A percentile compares a stretch with the other conserved stretches of the same genome.
phyloP scores from a whole-genome alignment of 1,140 invertebrate species.

The Sinonovacula constricta region DNA sequence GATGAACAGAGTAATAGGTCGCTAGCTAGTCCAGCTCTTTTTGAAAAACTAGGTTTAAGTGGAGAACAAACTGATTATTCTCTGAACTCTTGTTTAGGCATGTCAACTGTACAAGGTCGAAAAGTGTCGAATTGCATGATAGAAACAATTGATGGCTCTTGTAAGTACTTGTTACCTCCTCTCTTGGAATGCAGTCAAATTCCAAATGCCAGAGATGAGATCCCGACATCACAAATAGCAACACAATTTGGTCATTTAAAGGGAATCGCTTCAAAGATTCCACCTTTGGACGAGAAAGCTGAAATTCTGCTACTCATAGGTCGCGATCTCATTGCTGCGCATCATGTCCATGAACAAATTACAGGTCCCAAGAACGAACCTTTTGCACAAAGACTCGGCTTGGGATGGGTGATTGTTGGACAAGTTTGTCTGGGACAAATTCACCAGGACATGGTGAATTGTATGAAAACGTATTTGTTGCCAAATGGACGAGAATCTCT shows the following conservation, averaged over 20 bases:
- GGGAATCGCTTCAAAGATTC: neutral
- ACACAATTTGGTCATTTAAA: constrained; percentile 13
- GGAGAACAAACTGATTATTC: constrained; percentile 6
- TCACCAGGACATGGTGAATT: neutral
- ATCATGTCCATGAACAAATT: constrained; percentile 31
- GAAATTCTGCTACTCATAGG: constrained; percentile 29
- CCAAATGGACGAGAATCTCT: constrained; percentile 18
- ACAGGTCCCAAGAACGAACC: constrained; percentile 4
- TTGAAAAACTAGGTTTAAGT: neutral
- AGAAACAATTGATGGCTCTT: constrained; percentile 22
- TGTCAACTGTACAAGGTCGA: neutral
- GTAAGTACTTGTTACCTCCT: neutral
- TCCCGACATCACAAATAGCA: constrained; percentile 21
- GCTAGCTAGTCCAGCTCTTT: constrained; percentile 11
- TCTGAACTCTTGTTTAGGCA: constrained; percentile 13
- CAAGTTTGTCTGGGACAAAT: constrained; percentile 29
- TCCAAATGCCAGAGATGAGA: constrained; percentile 26
- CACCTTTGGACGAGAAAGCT: constrained; percentile 7
- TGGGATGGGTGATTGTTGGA: constrained; percentile 52
- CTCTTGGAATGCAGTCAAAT: constrained; percentile 32
- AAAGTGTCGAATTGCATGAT: neutral
- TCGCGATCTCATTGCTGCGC: constrained; percentile 18
- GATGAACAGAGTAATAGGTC: constrained; percentile 49
- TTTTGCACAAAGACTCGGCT: constrained; percentile 39
- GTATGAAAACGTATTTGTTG: constrained; percentile 21